Evolutionary conservation across 2,888 invertebrate species (phyloP), one percentile per base, ranked within the genome.

Genomic region (Tipula unca): DNA sequence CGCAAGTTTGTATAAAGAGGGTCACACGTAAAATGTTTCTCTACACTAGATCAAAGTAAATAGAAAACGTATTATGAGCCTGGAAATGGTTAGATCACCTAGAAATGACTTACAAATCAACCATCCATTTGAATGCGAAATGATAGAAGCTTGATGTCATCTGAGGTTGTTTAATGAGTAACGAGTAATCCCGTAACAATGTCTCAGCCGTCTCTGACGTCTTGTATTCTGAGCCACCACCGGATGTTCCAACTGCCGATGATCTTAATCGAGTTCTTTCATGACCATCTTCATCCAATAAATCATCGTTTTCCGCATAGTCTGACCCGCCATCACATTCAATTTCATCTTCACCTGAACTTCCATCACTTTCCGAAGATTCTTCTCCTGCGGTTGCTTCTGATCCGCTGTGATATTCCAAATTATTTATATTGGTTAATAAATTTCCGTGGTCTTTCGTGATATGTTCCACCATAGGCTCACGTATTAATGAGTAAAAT

Each of bases 401-500:
- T 39, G 89, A 89, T 35, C 89, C 90, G 0, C 89, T 89, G 8
- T 17, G 32, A 29, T 1, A 32, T 83, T 32, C 35, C n/a, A 32
- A 83, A 32, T 32, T 83, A 17, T 29, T 89, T 87, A 8, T 87
- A 10, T 25, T 69, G 10, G 25, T 87, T n/a, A 6, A 3, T 13
- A 10, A 17, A 4, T 85, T 86, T 4, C 86, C 85, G 83, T 87
- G 86, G n/a, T 85, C 48, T 17, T 36, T 29, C 3, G 86, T 32
- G 17, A 87, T 86, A 86, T 89, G 89, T 3, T 25, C 29, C 29
- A 86, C 85, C 10, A 87, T 86, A 0, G 87, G 29, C 86, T 88
- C 88, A 8, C 87, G 85, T 3, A 87, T 39, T 3, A 36, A 13
- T n/a, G 82, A 14, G 54, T 69, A 69, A 86, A 85, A 87, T 84